Conservation (phyloP, 1,140 invertebrate genomes). For the Macrobrachium rosenbergii region DNA sequence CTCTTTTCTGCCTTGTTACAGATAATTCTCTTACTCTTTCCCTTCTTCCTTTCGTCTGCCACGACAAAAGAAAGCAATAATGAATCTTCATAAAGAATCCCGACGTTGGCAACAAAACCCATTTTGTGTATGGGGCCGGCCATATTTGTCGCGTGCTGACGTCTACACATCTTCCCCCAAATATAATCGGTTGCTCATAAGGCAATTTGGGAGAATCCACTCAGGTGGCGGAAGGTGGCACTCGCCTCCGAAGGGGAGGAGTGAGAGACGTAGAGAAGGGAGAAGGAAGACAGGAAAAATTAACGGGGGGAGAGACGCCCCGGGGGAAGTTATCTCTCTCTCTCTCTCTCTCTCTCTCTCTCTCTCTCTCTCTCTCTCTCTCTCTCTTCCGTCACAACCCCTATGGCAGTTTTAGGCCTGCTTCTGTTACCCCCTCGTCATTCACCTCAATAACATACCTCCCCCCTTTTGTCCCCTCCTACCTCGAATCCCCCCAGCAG, state of each 20-base stretch:
- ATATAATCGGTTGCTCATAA: conserved; percentile 56
- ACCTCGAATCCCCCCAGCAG: too few species aligned
- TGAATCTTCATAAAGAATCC: conserved; percentile 14
- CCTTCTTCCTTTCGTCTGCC: neutral
- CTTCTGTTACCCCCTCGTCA: too few species aligned
- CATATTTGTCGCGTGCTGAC: conserved; percentile 40
- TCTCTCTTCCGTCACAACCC: neutral
- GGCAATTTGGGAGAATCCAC: conserved; percentile 48
- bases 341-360: conserved; percentile 25
- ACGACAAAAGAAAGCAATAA: neutral
- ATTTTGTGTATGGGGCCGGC: conserved; percentile 34
- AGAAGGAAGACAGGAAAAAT: neutral
- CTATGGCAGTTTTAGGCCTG: too few species aligned
- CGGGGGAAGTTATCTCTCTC: conserved; percentile 15
- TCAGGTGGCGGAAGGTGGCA: conserved; percentile 46
- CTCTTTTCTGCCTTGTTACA: neutral
- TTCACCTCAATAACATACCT: too few species aligned
- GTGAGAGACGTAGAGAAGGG: neutral
- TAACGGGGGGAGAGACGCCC: neutral
- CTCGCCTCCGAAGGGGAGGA: neutral
- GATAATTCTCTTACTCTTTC: neutral
- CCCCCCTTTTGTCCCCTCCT: too few species aligned
- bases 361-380: conserved; percentile 25
- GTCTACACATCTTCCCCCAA: conserved; percentile 25
- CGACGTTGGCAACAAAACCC: neutral